Base-by-base conservation (phyloP, 1,140 invertebrate species). In the silkworm (Bombyx mori) region DNA sequence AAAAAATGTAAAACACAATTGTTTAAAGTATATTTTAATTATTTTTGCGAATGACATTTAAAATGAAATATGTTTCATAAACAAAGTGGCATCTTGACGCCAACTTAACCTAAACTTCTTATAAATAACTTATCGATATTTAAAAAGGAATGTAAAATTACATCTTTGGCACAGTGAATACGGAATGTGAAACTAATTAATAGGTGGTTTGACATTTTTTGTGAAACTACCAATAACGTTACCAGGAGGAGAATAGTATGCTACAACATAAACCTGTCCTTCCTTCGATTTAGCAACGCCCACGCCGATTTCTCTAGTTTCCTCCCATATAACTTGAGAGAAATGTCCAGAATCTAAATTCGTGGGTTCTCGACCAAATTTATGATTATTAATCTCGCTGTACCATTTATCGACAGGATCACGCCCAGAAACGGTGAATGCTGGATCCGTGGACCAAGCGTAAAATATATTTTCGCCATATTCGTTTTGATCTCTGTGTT, bases 401-500 rank as follows among this genome's bases (percentile, higher is more conserved):
- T 92, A 88, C 94, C 94, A 96, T 76, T 91, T 91, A 35, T 95
- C 92, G 1, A 95, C 94, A 0, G 94, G 92, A 58, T 92, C 91
- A 45, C 90, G 88, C 18, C 94, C 94, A 44, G 89, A 83, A 1
- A 95, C 88, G 10, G 80, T 75, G n/a, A 92, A 92, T 56, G 91
- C 92, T 6, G 92, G 91, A 78, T 94, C 91, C 0, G 92, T 92
- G 47, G 92, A 93, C 91, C 92, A 94, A 68, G 91, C 89, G 58
- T 90, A 92, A 70, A 92, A 96, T 57, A 96, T 91, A 77, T 96
- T 96, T 76, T 96, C 95, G 1, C 95, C 94, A 77, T 95, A 95
- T 26, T 92, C 90, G 60, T 89, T 91, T 64, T 94, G 91, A 26
- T 91, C 89, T 43, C 95, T 92, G 75, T 97, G 96, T 62, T 94